phyloP scores from a whole-genome alignment of 2,113 vertebrate genomes.

The Pavo muticus region DNA sequence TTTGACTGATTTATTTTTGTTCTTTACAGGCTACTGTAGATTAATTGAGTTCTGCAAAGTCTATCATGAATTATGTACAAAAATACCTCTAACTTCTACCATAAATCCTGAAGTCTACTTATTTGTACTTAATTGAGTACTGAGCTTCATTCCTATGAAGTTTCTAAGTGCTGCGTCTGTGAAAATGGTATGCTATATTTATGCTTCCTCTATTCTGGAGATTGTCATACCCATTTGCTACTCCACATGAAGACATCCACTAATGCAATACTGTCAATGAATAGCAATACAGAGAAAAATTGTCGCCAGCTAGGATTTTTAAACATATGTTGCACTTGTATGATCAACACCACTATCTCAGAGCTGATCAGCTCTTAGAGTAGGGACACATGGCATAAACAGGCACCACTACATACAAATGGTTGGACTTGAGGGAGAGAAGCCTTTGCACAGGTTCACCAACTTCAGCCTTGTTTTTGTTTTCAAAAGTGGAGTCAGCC shows the following conservation, averaged over 20 bases:
- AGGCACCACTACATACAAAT: background rate
- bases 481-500: background rate
- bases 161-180: background rate
- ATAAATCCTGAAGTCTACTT: background rate
- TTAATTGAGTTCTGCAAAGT: conserved; percentile 26
- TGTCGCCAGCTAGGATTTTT: background rate
- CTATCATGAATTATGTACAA: background rate
- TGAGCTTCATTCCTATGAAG: background rate
- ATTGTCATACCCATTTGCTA: background rate
- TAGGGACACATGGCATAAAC: background rate
- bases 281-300: background rate
- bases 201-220: background rate
- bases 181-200: background rate
- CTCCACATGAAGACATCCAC: background rate
- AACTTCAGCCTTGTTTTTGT: background rate
- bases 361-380: background rate
- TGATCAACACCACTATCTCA: background rate
- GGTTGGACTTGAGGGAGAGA: background rate
- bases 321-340: background rate
- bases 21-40: conserved; percentile 1
- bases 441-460: background rate
- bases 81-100: background rate
- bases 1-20: background rate
- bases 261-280: background rate
- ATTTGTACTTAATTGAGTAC: conserved; percentile 17